Evolutionary conservation across 2,113 vertebrate species (phyloP).

Genomic region (Otocyon megalotis): DNA sequence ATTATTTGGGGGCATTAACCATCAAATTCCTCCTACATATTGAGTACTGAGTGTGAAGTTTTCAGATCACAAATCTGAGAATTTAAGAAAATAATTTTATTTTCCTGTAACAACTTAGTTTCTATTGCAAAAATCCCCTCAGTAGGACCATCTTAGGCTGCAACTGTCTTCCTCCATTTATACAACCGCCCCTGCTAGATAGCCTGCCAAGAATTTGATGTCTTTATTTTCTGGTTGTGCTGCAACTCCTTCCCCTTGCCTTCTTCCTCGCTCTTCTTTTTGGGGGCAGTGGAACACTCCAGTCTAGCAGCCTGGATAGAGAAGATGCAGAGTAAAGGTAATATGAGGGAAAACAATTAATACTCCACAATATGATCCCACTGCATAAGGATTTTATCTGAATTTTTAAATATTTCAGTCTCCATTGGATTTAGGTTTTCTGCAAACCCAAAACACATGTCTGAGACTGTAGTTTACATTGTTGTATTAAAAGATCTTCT

Average conservation of each 20-base stretch:
- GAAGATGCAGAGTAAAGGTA: background rate
- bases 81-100: slow-evolving; percentile 5
- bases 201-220: background rate
- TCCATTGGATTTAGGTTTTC: background rate
- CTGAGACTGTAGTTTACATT: background rate
- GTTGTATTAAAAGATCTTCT: background rate
- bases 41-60: background rate
- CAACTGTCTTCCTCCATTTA: background rate
- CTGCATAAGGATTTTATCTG: background rate
- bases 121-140: background rate
- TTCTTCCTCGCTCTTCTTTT: background rate
- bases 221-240: background rate
- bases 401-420: slow-evolving; percentile 17
- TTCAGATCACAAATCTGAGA: background rate
- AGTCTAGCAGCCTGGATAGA: background rate
- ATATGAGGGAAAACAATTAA: background rate
- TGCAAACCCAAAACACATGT: background rate
- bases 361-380: background rate
- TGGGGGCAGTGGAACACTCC: background rate
- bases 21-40: background rate
- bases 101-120: background rate
- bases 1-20: background rate
- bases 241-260: background rate
- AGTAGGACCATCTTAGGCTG: background rate
- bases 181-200: background rate